phyloP scores from a whole-genome alignment of 2,888 invertebrate species.

The Capitulum mitella region DNA sequence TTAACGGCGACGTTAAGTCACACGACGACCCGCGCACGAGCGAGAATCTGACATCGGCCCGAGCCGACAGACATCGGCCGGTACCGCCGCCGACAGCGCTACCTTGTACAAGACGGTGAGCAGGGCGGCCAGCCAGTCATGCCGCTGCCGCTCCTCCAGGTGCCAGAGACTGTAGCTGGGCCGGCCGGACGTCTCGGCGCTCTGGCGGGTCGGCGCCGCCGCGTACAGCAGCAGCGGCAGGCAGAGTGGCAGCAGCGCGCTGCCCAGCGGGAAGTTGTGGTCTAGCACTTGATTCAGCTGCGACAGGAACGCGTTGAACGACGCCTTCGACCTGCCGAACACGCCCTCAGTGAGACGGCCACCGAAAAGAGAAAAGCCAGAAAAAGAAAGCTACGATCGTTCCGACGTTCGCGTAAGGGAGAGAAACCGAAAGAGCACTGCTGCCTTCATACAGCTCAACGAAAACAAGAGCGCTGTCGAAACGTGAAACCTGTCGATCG shows the following conservation, averaged over 20 bases:
- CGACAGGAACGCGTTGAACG: constrained; percentile 91
- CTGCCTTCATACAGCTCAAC: too few species aligned
- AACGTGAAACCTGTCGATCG: too few species aligned
- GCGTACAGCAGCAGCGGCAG: constrained; percentile 71
- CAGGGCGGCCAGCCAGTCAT: constrained; percentile 88
- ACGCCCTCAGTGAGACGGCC: too few species aligned
- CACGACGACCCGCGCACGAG: too few species aligned
- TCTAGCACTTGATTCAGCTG: constrained; percentile 90
- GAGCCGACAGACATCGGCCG: too few species aligned
- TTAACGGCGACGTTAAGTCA: too few species aligned
- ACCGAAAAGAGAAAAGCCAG: too few species aligned
- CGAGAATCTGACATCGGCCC: too few species aligned
- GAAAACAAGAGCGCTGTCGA: too few species aligned
- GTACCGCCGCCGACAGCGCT: neutral
- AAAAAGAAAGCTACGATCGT: too few species aligned
- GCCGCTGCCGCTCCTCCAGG: constrained; percentile 74
- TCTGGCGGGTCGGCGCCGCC: constrained; percentile 53
- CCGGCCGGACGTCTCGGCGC: constrained; percentile 43
- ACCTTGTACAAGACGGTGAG: constrained; percentile 94
- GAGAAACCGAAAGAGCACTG: too few species aligned
- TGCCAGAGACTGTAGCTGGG: constrained; percentile 77
- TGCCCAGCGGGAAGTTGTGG: constrained; percentile 90
- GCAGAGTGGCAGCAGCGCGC: constrained; percentile 75
- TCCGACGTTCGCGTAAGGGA: too few species aligned
- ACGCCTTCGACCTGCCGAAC: constrained; percentile 70